A percentile compares a stretch with the other conserved stretches of the same genome.
Evolutionary conservation across 2,113 vertebrate species (phyloP).

Genomic region (Saimiri boliviensis): DNA sequence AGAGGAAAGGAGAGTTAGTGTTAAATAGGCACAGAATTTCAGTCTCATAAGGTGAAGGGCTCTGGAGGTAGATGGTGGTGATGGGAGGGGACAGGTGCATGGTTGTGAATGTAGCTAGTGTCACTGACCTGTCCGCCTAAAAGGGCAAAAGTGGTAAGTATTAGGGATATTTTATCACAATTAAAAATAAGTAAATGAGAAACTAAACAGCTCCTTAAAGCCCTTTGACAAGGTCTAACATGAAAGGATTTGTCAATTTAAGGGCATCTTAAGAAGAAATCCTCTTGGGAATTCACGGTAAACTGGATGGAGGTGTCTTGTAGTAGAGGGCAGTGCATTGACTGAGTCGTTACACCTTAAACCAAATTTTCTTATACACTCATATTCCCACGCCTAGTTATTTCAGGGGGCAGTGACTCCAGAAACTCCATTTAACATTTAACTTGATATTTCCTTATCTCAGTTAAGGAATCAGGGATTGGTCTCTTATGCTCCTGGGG

Average conservation of each 20-base stretch:
- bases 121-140: not conserved
- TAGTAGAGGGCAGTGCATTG: not conserved
- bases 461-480: not conserved
- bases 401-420: not conserved
- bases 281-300: not conserved
- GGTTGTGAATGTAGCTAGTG: not conserved
- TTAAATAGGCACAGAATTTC: not conserved
- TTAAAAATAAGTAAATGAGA: not conserved
- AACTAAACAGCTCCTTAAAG: not conserved
- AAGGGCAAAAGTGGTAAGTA: not conserved
- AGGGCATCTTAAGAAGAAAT: not conserved
- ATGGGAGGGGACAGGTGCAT: accelerated
- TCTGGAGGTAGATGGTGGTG: not conserved
- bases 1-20: not conserved
- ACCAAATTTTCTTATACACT: not conserved
- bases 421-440: not conserved
- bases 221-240: not conserved
- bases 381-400: not conserved
- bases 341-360: not conserved
- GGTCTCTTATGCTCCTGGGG: not conserved
- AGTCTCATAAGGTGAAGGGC: not conserved
- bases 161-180: not conserved
- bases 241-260: not conserved
- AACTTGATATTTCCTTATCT: not conserved
- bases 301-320: not conserved